Evolutionary conservation across 1,140 invertebrate species (phyloP).

Genomic region (Lepidotrigona ventralis): DNA sequence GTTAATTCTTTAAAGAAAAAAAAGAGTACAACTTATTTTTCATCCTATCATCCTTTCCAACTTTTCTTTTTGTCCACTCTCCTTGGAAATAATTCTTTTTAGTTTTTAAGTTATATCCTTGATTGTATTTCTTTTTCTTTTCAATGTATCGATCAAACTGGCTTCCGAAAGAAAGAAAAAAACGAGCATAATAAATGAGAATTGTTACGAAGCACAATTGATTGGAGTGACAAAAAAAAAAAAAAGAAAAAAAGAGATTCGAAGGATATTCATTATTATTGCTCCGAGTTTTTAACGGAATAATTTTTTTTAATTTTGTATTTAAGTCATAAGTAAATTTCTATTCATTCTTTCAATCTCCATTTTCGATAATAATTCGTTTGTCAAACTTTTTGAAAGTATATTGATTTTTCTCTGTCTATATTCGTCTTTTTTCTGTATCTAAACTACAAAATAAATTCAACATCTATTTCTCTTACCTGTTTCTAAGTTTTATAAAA

Average conservation of each 20-base stretch:
- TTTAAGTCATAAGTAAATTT: constrained; percentile 31
- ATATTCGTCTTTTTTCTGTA: constrained; percentile 21
- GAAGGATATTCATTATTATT: not conserved
- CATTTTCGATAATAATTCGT: constrained; percentile 9
- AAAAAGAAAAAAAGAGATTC: not conserved
- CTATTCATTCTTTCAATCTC: constrained; percentile 20
- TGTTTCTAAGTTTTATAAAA: not conserved
- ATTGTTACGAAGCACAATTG: constrained; percentile 10
- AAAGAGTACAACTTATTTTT: constrained; percentile 43
- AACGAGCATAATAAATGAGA: constrained; percentile 10
- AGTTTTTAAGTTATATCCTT: constrained; percentile 34
- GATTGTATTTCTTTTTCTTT: constrained; percentile 27
- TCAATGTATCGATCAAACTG: constrained; percentile 10
- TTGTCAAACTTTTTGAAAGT: not conserved
- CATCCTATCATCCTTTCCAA: constrained; percentile 19
- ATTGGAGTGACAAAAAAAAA: constrained; percentile 1
- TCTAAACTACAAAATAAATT: constrained; percentile 24
- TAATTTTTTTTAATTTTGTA: constrained; percentile 18
- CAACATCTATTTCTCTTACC: not conserved
- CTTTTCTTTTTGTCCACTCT: constrained; percentile 25
- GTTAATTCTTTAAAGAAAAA: constrained; percentile 57
- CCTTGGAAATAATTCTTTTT: constrained; percentile 20
- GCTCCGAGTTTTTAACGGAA: not conserved
- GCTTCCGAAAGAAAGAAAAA: constrained; percentile 13
- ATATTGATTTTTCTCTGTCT: constrained; percentile 20